Evolutionary conservation across 2,888 invertebrate species (phyloP), one percentile per base, ranked within the genome.

Genomic region (Limenitis camilla): DNA sequence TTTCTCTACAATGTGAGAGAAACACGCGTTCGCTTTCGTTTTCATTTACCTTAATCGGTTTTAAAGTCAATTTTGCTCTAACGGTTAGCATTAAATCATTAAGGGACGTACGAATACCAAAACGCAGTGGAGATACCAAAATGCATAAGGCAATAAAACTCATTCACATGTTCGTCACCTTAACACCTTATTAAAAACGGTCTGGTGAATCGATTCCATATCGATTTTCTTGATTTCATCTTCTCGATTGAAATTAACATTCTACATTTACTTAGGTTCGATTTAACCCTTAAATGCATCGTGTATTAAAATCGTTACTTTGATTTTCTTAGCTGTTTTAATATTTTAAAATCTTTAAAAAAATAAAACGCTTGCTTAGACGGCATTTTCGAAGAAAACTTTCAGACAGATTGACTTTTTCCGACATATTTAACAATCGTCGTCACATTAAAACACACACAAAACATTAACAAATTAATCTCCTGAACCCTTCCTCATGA

Each of bases 161-260:
- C 83, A 87, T 87, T 87, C 85, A 87, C 82, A 85, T 79, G 86
- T 84, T 80, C 81, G 80, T 86, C 86, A 86, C 79, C 63, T 71
- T 75, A 78, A 78, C 78, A 73, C 79, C 85, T 85, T 86, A 86
- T 87, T 87, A 87, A 86, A 85, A 82, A 78, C 78, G 66, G 40
- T 71, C 66, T 68, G 65, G 68, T 74, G 70, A 77, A 75, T 78
- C 76, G 76, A 76, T 76, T 74, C 71, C 52, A 52, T 54, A 63
- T 58, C 60, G 54, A 63, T 59, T 45, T 59, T 53, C 55, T 55
- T 55, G 58, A 61, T 66, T 53, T 56, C 55, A 63, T 75, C 71
- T 72, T 72, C 73, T 69, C 69, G 64, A 74, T 78, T 74, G 64
- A 77, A 78, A 77, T 78, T 73, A 74, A 75, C 72, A 74, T 65